A percentile compares a stretch with the other conserved stretches of the same genome.
These are phyloP conservation scores for Chaetops frenatus DNA, from an alignment of 2,113 vertebrate species.

Conservation along the genomic window DNA sequence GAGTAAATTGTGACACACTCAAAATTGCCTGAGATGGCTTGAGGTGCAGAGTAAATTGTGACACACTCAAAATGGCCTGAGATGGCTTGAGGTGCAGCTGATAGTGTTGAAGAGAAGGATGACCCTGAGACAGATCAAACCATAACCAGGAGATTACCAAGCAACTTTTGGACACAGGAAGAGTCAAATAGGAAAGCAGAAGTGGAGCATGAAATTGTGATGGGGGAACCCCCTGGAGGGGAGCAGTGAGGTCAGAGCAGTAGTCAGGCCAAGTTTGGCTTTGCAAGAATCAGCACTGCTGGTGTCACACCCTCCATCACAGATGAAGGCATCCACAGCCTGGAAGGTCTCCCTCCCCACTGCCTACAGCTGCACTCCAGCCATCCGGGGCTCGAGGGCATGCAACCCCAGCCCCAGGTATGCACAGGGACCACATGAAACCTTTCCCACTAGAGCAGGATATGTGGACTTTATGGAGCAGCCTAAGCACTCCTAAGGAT, in stretches of 20 bases:
- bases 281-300: not conserved
- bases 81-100: not conserved
- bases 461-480: not conserved
- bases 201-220: not conserved
- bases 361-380: not conserved
- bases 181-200: not conserved
- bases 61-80: not conserved
- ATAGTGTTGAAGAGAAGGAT: not conserved
- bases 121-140: not conserved
- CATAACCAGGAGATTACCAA: not conserved
- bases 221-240: too few relatives aligned
- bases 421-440: fast-evolving
- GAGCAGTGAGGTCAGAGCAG: not conserved
- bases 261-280: not conserved
- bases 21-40: not conserved
- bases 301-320: not conserved
- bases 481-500: not conserved
- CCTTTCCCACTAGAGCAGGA: not conserved
- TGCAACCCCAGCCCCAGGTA: not conserved
- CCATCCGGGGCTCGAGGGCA: not conserved
- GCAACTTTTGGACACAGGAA: not conserved
- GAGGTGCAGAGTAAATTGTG: not conserved
- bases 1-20: not conserved
- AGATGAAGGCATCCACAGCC: not conserved
- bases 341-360: not conserved